phyloP scores from a whole-genome alignment of 1,140 invertebrate species.

The Bombyx mandarina region DNA sequence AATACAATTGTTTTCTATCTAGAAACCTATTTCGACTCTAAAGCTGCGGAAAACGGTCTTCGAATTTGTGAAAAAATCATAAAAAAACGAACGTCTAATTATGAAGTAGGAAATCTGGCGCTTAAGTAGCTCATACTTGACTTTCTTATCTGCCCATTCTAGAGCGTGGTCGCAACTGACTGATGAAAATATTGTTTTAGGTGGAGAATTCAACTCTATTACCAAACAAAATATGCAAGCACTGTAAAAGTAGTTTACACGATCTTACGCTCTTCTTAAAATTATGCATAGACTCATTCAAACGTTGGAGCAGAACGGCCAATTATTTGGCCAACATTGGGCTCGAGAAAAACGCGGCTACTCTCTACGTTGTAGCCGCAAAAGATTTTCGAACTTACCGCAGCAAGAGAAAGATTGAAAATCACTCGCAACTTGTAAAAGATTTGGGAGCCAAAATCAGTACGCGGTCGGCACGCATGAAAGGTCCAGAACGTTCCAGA shows the following conservation, averaged over 20 bases:
- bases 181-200: slow-evolving; percentile 25
- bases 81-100: too few species aligned
- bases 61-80: too few species aligned
- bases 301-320: slow-evolving; percentile 16
- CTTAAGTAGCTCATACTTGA: too few species aligned
- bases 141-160: too few species aligned
- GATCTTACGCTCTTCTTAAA: slow-evolving; percentile 15
- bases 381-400: slow-evolving; percentile 7
- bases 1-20: too few species aligned
- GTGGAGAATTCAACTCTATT: slow-evolving; percentile 17
- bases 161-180: too few species aligned
- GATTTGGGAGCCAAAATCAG: slow-evolving; percentile 5
- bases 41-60: too few species aligned
- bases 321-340: slow-evolving; percentile 4
- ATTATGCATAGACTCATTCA: slow-evolving; percentile 14
- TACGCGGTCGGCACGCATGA: not conserved
- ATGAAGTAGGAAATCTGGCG: too few species aligned
- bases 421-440: too few species aligned
- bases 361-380: slow-evolving; percentile 10
- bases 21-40: too few species aligned
- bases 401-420: not conserved
- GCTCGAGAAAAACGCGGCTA: slow-evolving; percentile 10
- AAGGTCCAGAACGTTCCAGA: not conserved
- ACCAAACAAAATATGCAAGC: slow-evolving; percentile 18
- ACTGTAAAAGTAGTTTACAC: slow-evolving; percentile 10